Conservation (phyloP, 2,797 vertebrate species). For the Cryptoblepharus egeriae region DNA sequence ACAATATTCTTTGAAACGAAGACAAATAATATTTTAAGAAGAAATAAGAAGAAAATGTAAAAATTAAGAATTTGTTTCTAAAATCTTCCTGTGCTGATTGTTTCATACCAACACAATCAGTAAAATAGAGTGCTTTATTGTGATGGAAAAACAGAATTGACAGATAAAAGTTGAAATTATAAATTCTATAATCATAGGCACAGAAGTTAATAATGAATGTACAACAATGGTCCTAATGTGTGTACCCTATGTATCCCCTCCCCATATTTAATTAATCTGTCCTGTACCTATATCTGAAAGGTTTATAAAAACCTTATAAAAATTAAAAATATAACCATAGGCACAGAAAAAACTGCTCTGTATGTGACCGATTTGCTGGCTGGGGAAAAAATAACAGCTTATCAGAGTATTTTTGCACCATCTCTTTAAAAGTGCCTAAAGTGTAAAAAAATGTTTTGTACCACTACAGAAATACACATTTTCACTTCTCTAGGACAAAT, state of each 20-base stretch:
- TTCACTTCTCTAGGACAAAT: background rate
- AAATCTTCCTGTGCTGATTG: background rate
- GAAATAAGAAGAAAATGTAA: background rate
- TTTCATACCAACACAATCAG: background rate
- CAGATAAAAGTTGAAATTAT: background rate
- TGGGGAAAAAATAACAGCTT: constrained; percentile 57
- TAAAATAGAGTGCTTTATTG: background rate
- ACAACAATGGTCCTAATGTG: too few relatives aligned
- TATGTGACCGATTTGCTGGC: constrained; percentile 52
- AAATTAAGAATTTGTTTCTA: background rate
- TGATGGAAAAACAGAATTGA: background rate
- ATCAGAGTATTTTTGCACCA: constrained; percentile 48
- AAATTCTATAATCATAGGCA: background rate
- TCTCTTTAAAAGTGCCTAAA: constrained; percentile 8
- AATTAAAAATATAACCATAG: too few relatives aligned
- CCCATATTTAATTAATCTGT: too few relatives aligned
- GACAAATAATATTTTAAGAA: background rate
- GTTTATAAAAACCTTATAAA: too few relatives aligned
- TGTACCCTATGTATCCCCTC: too few relatives aligned
- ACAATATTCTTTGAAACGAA: constrained; percentile 42
- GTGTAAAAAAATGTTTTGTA: background rate
- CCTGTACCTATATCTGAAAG: too few relatives aligned
- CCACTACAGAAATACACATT: constrained; percentile 37
- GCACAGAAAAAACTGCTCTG: constrained; percentile 42
- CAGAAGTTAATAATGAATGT: too few relatives aligned